Evolutionary conservation across 1,140 invertebrate genomes (phyloP).

Genomic region (Hormaphis cornu): DNA sequence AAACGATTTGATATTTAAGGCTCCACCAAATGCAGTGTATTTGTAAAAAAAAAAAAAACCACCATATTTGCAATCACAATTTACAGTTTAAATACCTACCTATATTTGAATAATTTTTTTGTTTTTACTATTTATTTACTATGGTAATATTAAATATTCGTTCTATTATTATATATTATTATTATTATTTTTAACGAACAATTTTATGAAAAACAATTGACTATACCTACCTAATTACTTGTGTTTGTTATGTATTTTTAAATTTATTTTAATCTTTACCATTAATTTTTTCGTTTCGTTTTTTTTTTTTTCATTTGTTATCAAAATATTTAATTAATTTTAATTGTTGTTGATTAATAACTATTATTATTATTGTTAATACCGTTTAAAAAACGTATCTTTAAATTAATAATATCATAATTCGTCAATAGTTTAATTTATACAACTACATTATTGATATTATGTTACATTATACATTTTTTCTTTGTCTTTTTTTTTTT

Average conservation of each 20-base stretch:
- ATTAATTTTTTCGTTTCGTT: constrained; percentile 18
- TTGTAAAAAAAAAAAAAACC: too few relatives aligned
- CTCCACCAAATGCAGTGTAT: too few relatives aligned
- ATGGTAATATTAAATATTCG: constrained; percentile 4
- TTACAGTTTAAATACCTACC: not conserved
- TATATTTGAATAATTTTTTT: not conserved
- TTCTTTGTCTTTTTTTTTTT: not conserved
- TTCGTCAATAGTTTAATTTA: constrained; percentile 27
- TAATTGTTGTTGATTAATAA: constrained; percentile 26
- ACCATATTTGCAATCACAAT: too few relatives aligned
- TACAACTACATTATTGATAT: constrained; percentile 6
- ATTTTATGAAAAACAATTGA: constrained; percentile 17
- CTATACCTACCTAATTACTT: constrained; percentile 9
- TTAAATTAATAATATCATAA: constrained; percentile 29
- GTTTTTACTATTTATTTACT: constrained; percentile 13
- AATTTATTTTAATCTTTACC: constrained; percentile 24
- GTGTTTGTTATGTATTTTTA: constrained; percentile 32
- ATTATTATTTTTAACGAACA: constrained; percentile 20
- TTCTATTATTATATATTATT: constrained; percentile 4
- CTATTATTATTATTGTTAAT: constrained; percentile 22
- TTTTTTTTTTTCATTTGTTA: constrained; percentile 30
- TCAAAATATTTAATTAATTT: constrained; percentile 28
- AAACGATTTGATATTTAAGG: too few relatives aligned
- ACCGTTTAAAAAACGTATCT: constrained; percentile 17
- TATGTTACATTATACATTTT: not conserved